Base-by-base conservation (phyloP, 2,797 vertebrate species). In the Tiaroga cobitis region DNA sequence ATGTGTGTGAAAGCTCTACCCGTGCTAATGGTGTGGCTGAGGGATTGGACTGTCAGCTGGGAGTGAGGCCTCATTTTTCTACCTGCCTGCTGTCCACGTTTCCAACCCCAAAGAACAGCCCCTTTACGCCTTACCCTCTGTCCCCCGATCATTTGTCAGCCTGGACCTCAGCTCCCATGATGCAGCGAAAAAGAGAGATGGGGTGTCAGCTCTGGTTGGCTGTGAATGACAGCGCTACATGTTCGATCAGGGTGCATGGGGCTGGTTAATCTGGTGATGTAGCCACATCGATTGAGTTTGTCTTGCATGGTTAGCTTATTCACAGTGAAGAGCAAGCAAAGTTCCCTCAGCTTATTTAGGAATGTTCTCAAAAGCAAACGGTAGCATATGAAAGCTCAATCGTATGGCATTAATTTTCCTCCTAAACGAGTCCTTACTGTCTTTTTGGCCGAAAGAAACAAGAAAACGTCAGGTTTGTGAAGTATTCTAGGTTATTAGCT, bases 11-110 rank as follows among this genome's bases (percentile, higher is more conserved):
- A 95, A 95, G 94, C 94, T 95, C 95, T 90, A 86, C 94, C 95
- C 94, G 86, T 92, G 92, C 93, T 96, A 96, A 97, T 87, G 87
- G 95, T 94, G 93, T 88, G 93, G 94, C 92, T 97, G 97, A 99
- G 95, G 95, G 95, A 98, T 98, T 97, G 93, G 92, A 93, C 96
- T 98, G 97, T 97, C 97, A 97, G 86, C 84, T 73, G 80, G 21
- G 93, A 89, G 73, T 90, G 95, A 97, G 96, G 93, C 92, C 95
- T 97, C 97, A 97, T 99, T 98, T 98, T 97, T 98, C 97, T 99
- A 96, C 90, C 39, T 81, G 63, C 90, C 95, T 90, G 86, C 83
- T 93, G 94, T 94, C 90, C 93, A 94, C 92, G 93, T 88, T 16
- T 92, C 93, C 56, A 69, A 63, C 92, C 92, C 93, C 90, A 87